These are phyloP conservation scores for Styela clava DNA, from an alignment of 23 tunicate genomes.

Conservation along the genomic window DNA sequence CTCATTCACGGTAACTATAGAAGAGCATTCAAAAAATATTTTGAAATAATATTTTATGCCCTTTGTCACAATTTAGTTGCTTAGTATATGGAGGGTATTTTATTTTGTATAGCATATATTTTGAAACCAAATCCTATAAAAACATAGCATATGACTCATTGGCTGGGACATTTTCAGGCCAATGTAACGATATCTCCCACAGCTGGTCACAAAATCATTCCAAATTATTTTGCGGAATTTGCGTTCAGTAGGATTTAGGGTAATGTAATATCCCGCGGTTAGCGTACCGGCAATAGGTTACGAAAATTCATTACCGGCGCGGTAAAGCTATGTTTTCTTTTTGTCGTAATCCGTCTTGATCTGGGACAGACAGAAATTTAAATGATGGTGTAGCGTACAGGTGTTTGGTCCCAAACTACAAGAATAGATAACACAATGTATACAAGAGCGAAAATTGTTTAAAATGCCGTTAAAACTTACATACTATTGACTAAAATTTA, in stretches of 20 bases:
- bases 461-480: no score
- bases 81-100: no score
- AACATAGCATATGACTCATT: neutral
- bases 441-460: no score
- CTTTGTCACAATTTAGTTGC: no score
- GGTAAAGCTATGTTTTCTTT: neutral
- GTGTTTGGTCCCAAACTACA: neutral
- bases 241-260: neutral
- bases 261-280: neutral
- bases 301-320: conserved; percentile 25
- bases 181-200: neutral
- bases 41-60: no score
- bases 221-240: neutral
- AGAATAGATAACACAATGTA: no score
- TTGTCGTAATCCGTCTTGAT: neutral
- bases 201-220: conserved; percentile 11
- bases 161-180: neutral
- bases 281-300: neutral
- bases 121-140: neutral
- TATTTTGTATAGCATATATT: no score
- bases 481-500: no score
- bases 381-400: neutral
- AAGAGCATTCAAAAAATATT: no score
- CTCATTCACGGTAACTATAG: no score
- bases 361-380: neutral